These are phyloP conservation scores for Cryptophagus acutangulus DNA, from an alignment of 2,888 invertebrate genomes.

Conservation along the genomic window DNA sequence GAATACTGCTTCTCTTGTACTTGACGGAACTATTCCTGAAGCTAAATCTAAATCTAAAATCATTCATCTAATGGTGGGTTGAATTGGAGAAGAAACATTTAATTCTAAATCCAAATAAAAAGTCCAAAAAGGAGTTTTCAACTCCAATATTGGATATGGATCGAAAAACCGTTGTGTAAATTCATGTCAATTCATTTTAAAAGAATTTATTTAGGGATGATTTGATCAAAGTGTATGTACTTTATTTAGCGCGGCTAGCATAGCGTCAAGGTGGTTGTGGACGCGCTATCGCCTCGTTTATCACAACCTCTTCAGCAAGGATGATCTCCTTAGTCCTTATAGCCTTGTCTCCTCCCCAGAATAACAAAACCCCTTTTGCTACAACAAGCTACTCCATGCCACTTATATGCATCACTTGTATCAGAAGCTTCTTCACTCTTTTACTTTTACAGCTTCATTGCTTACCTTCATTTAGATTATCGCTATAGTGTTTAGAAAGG, in stretches of 20 bases:
- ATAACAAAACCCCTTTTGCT: constrained; percentile 33
- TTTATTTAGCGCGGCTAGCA: too few relatives aligned
- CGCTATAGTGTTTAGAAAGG: background rate
- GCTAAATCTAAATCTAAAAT: too few relatives aligned
- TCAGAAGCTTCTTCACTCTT: constrained; percentile 2
- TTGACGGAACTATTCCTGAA: too few relatives aligned
- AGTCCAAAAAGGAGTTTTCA: too few relatives aligned
- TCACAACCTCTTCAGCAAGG: constrained; percentile 37
- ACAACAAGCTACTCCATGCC: constrained; percentile 1
- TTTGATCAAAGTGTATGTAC: too few relatives aligned
- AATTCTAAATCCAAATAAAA: too few relatives aligned
- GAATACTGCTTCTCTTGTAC: constrained; percentile 10
- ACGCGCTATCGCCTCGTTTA: constrained; percentile 36
- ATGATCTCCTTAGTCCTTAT: constrained; percentile 35
- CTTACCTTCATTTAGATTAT: constrained; percentile 1
- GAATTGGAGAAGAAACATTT: too few relatives aligned
- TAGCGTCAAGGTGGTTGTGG: constrained; percentile 13
- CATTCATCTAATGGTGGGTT: too few relatives aligned
- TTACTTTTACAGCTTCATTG: constrained; percentile 1
- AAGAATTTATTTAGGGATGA: too few relatives aligned
- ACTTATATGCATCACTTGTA: constrained; percentile 6
- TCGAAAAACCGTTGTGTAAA: too few relatives aligned
- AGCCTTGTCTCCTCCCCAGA: constrained; percentile 32
- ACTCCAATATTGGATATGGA: too few relatives aligned
- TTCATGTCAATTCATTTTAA: too few relatives aligned